Base-by-base conservation (phyloP, 2,797 vertebrate genomes). In the Clamator glandarius region DNA sequence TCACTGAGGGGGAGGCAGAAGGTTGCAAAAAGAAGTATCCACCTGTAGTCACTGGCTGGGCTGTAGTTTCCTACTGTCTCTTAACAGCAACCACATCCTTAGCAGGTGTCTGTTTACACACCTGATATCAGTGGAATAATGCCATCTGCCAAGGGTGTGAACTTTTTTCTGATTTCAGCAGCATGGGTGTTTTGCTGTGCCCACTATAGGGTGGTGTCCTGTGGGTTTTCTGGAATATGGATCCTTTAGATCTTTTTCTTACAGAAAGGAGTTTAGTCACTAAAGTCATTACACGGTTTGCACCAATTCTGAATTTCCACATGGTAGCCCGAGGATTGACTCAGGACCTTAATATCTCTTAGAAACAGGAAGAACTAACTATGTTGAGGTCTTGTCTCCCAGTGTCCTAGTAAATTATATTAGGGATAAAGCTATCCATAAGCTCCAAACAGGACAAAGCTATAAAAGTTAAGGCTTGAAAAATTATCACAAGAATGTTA, bases 21-120 rank as follows among this genome's bases (percentile, higher is more conserved):
- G 81, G 62, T 72, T 95, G 78, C 50, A 89, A 89, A 95, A 95
- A 92, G 77, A 90, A 84, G 62, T 94, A 79, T 77, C 95, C 95
- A 93, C 92, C 93, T 97, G 93, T 94, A 93, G 89, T 82, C 74
- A 79, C 44, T 87, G 88, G 57, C 86, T 86, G 86, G 72, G 77
- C 94, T 91, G 91, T 92, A 96, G 78, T 93, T 94, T 96, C 91
- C 89, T 95, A 91, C 70, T 61, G 89, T 92, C 80, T 97, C 89
- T 95, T 69, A 64, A 86, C 58, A 91, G 84, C 95, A 94, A 95
- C 95, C 95, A 96, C 95, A 96, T 96, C 95, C 95, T 96, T 63
- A 90, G 92, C 95, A 97, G 95, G 92, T 96, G 95, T 96, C 85
- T 92, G 87, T 96, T 90, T 81, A 84, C 85, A 92, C 83, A 96